These are phyloP conservation scores for Agrotis puta DNA, from an alignment of 2,888 invertebrate genomes.

Conservation along the genomic window DNA sequence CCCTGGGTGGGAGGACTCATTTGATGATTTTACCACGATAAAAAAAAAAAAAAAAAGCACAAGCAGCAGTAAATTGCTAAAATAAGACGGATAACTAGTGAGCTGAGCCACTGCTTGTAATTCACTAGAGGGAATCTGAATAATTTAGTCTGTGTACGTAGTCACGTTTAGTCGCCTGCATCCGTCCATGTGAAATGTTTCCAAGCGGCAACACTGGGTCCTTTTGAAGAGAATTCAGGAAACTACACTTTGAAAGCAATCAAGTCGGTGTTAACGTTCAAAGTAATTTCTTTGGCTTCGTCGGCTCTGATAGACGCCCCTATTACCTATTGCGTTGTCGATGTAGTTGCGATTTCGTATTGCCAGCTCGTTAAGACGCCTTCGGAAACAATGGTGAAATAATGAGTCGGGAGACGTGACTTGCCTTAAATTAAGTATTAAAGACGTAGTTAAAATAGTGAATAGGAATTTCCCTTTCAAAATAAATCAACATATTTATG, in stretches of 20 bases:
- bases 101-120: slow-evolving; percentile 63
- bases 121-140: slow-evolving; percentile 76
- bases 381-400: slow-evolving; percentile 54
- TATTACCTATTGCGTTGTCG: slow-evolving; percentile 64
- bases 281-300: slow-evolving; percentile 84
- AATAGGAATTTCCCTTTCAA: slow-evolving; percentile 47
- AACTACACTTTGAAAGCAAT: slow-evolving; percentile 77
- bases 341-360: slow-evolving; percentile 54
- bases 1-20: too few species aligned
- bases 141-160: slow-evolving; percentile 75
- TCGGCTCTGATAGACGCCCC: slow-evolving; percentile 65
- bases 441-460: slow-evolving; percentile 48
- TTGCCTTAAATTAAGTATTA: slow-evolving; percentile 53
- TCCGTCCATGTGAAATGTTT: slow-evolving; percentile 73
- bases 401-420: slow-evolving; percentile 55
- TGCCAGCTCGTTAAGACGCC: slow-evolving; percentile 35
- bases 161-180: slow-evolving; percentile 77
- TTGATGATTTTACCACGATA: too few species aligned
- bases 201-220: slow-evolving; percentile 73
- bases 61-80: slow-evolving; percentile 59
- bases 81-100: slow-evolving; percentile 64
- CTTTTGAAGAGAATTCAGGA: slow-evolving; percentile 77
- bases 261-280: slow-evolving; percentile 82
- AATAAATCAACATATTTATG: slow-evolving; percentile 56
- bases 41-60: too few species aligned